Conservation (phyloP, 2,888 invertebrate species). For the Drosophila acutilabella region DNA sequence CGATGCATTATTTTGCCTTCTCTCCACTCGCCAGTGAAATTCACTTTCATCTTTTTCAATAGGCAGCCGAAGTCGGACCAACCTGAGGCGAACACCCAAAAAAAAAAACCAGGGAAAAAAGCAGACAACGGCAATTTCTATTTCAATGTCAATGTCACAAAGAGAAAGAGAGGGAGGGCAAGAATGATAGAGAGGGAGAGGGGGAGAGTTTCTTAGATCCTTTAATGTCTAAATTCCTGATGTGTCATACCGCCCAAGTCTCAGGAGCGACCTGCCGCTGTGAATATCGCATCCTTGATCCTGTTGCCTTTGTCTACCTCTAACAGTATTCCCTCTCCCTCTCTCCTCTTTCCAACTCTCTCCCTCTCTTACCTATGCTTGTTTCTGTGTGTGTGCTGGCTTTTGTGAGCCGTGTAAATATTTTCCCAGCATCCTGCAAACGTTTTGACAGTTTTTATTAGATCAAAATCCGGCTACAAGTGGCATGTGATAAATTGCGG, state of each 20-base stretch:
- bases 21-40: constrained; percentile 49
- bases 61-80: constrained; percentile 38
- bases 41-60: constrained; percentile 78
- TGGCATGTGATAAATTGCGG: constrained; percentile 79
- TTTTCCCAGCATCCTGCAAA: constrained; percentile 79
- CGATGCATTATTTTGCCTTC: constrained; percentile 48
- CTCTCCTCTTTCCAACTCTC: constrained; percentile 1
- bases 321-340: constrained; percentile 55
- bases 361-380: constrained; percentile 4
- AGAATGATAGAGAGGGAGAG: not conserved
- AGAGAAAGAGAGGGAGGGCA: not conserved
- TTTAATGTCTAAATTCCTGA: constrained; percentile 77
- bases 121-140: constrained; percentile 11
- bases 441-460: constrained; percentile 83
- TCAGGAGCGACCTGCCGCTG: constrained; percentile 54
- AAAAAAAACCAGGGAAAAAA: constrained; percentile 1
- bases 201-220: constrained; percentile 37
- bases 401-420: constrained; percentile 73
- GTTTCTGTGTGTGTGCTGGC: constrained; percentile 21
- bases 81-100: constrained; percentile 58
- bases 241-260: constrained; percentile 75
- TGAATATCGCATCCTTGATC: constrained; percentile 56
- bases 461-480: constrained; percentile 75
- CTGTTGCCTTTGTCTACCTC: constrained; percentile 57
- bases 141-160: not conserved